These are phyloP conservation scores for Sesia apiformis DNA, from an alignment of 2,888 invertebrate species.

Conservation along the genomic window DNA sequence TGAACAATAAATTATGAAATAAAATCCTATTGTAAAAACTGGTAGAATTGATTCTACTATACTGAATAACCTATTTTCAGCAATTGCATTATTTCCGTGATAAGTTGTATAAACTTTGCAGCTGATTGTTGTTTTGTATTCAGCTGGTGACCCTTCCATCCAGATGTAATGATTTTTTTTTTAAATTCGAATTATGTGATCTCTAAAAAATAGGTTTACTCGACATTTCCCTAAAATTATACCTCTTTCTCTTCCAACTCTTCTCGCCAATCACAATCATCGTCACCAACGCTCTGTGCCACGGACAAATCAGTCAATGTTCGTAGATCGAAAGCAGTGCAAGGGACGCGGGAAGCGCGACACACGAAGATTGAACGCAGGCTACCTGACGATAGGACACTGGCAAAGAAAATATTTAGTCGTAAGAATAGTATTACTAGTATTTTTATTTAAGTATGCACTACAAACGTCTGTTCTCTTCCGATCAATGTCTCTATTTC, in stretches of 20 bases:
- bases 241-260: conserved; percentile 64
- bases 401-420: conserved; percentile 14
- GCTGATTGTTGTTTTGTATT: no score
- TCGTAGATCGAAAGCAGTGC: conserved; percentile 59
- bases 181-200: no score
- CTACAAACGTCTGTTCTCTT: neutral
- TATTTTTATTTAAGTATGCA: neutral
- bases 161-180: neutral
- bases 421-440: neutral
- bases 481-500: no score
- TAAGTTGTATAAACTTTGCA: no score
- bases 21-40: no score
- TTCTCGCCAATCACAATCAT: conserved; percentile 39
- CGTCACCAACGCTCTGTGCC: conserved; percentile 20
- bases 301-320: conserved; percentile 61
- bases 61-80: no score
- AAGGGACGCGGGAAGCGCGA: conserved; percentile 42
- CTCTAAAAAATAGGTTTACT: no score
- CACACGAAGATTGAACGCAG: conserved; percentile 57
- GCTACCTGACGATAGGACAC: conserved; percentile 42
- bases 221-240: neutral
- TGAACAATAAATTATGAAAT: no score
- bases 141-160: no score
- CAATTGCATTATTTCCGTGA: no score
- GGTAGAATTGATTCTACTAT: no score